These are phyloP conservation scores for Oreochromis tanganicae DNA, from an alignment of 2,113 vertebrate genomes.

Conservation along the genomic window DNA sequence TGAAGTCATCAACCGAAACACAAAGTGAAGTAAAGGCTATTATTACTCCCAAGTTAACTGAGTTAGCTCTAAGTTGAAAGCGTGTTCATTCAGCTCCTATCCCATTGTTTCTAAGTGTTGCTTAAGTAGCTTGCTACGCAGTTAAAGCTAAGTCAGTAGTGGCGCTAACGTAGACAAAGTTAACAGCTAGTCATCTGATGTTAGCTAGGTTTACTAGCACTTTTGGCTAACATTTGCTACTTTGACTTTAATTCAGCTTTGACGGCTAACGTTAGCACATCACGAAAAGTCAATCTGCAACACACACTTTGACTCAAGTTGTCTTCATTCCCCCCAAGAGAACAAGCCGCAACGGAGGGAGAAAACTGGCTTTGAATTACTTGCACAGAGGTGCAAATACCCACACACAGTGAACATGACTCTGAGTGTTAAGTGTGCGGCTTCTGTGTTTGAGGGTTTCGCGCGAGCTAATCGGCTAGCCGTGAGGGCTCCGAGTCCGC, in stretches of 20 bases:
- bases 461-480: conserved; percentile 49
- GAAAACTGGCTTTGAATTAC: neutral
- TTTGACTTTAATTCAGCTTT: neutral
- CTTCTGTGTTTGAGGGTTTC: conserved; percentile 27
- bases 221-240: conserved; percentile 7
- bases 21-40: neutral
- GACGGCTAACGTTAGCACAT: conserved; percentile 16
- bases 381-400: neutral
- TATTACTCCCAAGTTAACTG: neutral
- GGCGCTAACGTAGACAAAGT: conserved; percentile 20
- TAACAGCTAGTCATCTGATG: conserved; percentile 19
- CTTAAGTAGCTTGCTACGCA: neutral
- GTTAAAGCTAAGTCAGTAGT: neutral
- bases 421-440: neutral
- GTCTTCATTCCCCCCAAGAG: neutral
- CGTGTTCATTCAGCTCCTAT: neutral
- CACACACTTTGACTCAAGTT: neutral
- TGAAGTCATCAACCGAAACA: neutral
- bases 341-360: neutral
- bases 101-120: neutral
- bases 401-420: conserved; percentile 14
- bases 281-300: conserved; percentile 16
- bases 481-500: conserved; percentile 6
- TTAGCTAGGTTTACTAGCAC: conserved; percentile 18
- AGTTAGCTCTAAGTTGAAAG: neutral